Base-by-base conservation (phyloP, 2,888 invertebrate genomes). In the Cremastobaeus sp. region DNA sequence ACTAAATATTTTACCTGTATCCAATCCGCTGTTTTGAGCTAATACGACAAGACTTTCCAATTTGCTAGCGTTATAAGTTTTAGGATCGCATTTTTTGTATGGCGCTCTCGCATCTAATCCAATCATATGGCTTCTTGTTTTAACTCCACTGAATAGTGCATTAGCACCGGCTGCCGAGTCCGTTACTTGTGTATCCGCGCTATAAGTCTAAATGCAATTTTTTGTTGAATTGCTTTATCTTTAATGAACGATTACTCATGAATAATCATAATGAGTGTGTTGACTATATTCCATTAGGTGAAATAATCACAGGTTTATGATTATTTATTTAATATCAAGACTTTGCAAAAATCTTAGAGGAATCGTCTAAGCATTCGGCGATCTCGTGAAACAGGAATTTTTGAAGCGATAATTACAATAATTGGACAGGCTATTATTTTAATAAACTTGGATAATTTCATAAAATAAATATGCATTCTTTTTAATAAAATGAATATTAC, bases 121-220 rank as follows among this genome's bases (percentile, higher is more conserved):
- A 37, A 91, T 85, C 4, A 90, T 89, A 37, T 89, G 89, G 74
- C 89, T 90, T 74, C 90, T 90, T 20, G 89, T 89, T 85, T 93
- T 93, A 0, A 91, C 89, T 0, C 93, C 93, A 43, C 89, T 88
- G 74, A 92, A 90, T 79, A 91, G 89, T 0, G 92, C 92, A 0
- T 92, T 93, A 0, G 92, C 93, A 0, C 92, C 92, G 0, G 90
- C 92, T 0, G 93, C 93, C 1, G 92, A 92, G 80, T 93, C 93
- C 0, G 93, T 90, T 8, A 92, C 92, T 85, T 93, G 93, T 60
- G 89, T 90, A 82, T 93, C 91, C 8, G 91, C 89, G 78, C 91
- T 92, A 85, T 93, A 93, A 0, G 93, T 93, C 92, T 50, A 35
- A 59, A 21, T n/a, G n/a, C 12, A 34, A 34, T 34, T n/a, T 32